A percentile compares a stretch with the other conserved stretches of the same genome.
Conservation (phyloP, 2,113 vertebrate genomes). For the Serinus canaria region DNA sequence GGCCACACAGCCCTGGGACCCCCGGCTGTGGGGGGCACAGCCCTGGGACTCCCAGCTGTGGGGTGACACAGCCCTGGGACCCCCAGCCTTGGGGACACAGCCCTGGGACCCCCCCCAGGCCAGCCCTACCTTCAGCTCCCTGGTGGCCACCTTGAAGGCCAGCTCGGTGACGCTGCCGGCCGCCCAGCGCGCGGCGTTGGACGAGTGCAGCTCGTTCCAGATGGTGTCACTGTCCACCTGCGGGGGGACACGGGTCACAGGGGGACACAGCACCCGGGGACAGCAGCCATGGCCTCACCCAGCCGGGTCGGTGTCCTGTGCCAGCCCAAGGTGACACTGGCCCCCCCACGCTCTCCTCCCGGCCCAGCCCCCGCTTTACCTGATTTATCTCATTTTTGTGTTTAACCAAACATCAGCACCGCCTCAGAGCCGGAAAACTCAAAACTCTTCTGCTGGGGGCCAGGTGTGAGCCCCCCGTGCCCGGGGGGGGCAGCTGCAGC, state of each 20-base stretch:
- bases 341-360: fast-evolving
- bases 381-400: conserved; percentile 42
- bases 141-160: conserved; percentile 87
- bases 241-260: fast-evolving
- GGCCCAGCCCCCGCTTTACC: conserved; percentile 5
- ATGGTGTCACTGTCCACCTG: conserved; percentile 94
- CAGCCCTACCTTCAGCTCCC: conserved; percentile 85
- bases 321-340: fast-evolving
- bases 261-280: not conserved
- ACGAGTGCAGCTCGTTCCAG: conserved; percentile 94
- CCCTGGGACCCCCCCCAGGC: not conserved
- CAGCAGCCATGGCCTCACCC: not conserved
- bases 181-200: conserved; percentile 87
- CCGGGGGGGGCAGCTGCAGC: conserved; percentile 54
- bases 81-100: fast-evolving
- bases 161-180: conserved; percentile 88
- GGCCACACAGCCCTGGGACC: not conserved
- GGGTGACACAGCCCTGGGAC: not conserved
- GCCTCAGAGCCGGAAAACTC: conserved; percentile 35
- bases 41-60: not conserved
- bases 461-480: conserved; percentile 64
- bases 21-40: not conserved
- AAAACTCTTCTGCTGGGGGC: conserved; percentile 42
- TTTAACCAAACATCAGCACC: conserved; percentile 55
- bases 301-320: fast-evolving